phyloP scores from a whole-genome alignment of 2,113 vertebrate genomes.

The Reinhardtius hippoglossoides region DNA sequence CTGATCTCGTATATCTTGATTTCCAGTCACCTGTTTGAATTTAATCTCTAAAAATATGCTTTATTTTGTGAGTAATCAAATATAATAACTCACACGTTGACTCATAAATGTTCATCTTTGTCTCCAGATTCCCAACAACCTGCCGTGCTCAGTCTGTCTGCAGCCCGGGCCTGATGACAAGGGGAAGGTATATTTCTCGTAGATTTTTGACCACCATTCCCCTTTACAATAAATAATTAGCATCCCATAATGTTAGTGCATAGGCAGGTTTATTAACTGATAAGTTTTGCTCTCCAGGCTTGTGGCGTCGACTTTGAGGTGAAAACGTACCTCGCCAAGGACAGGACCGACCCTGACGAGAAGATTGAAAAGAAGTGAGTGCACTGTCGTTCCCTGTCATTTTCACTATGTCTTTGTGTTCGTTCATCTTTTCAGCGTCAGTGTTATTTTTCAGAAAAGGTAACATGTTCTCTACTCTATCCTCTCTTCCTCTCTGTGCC shows the following conservation, averaged over 20 bases:
- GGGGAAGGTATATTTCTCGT: conserved; percentile 74
- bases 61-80: neutral
- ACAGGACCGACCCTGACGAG: conserved; percentile 86
- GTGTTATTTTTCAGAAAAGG: neutral
- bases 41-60: neutral
- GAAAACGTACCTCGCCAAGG: conserved; percentile 86
- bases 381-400: no score
- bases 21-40: no score
- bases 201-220: neutral
- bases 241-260: neutral
- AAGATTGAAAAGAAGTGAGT: conserved; percentile 90
- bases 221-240: neutral
- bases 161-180: conserved; percentile 81
- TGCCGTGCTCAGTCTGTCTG: conserved; percentile 83
- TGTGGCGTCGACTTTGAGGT: conserved; percentile 94
- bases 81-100: neutral
- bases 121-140: conserved; percentile 78
- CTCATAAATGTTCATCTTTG: neutral
- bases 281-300: conserved; percentile 76
- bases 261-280: neutral
- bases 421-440: neutral
- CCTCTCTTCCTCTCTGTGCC: neutral
- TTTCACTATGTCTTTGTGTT: no score
- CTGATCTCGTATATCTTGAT: no score
- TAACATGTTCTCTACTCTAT: neutral